A percentile compares a stretch with the other conserved stretches of the same genome.
Conservation (phyloP, 2,113 vertebrate genomes). For the Ariopsis seemanni region DNA sequence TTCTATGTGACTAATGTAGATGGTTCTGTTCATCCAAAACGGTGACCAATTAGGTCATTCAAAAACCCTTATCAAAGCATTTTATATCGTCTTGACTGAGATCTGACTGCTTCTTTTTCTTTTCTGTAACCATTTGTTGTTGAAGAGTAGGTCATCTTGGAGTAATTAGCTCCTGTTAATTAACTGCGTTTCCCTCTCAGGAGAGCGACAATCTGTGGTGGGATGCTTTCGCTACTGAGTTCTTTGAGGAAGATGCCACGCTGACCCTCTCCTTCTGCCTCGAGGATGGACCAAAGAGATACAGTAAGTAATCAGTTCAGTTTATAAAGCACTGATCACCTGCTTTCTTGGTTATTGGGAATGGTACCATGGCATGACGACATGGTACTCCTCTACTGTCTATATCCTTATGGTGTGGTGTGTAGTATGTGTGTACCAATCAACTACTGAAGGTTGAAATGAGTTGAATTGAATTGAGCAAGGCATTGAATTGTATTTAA, state of each 20-base stretch:
- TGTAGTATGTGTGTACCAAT: too few relatives aligned
- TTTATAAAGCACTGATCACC: background rate
- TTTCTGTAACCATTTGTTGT: constrained; percentile 25
- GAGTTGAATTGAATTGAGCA: too few relatives aligned
- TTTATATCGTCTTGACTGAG: constrained; percentile 7
- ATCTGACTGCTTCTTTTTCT: constrained; percentile 12
- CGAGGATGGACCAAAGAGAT: constrained; percentile 99
- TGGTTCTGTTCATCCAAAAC: constrained; percentile 11
- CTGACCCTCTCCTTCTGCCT: constrained; percentile 99
- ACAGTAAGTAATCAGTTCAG: constrained; percentile 84
- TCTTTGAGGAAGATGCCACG: constrained; percentile 98
- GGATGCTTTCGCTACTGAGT: constrained; percentile 98
- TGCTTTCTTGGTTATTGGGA: background rate
- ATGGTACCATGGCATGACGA: too few relatives aligned
- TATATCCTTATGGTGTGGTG: too few relatives aligned
- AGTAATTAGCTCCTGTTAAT: constrained; percentile 47
- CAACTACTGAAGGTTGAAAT: too few relatives aligned
- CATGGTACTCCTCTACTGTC: too few relatives aligned
- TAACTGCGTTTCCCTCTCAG: constrained; percentile 67
- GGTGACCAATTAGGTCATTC: constrained; percentile 4
- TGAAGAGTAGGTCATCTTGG: constrained; percentile 20
- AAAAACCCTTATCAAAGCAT: constrained; percentile 27
- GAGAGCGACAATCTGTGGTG: constrained; percentile 99
- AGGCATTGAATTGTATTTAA: too few relatives aligned
- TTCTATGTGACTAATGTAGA: too few relatives aligned